Base-by-base conservation (phyloP, 30 jellyfish, hydroid and myxozoan genomes). In the Aurelia sp. region DNA sequence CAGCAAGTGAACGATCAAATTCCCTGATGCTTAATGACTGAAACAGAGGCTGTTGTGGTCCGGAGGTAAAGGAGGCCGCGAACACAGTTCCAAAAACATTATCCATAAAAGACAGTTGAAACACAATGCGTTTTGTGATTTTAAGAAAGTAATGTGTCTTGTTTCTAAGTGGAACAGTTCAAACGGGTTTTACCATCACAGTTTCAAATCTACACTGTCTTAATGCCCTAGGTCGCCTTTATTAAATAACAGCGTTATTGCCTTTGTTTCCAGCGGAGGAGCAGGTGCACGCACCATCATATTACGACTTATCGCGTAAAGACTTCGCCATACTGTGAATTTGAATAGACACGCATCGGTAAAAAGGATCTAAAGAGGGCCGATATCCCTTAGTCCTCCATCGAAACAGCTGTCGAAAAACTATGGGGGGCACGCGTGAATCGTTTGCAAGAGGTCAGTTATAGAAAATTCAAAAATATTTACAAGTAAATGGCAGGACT, bases 281-380 rank as follows among this genome's bases (percentile, higher is more conserved):
- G 93, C 93, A 84, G 93, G 93, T 84, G 93, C 74, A 18, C 13
- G 61, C 79, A 12, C 63, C 66, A 71, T 71, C 74, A 57, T 74
- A 84, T n/a, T 47, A 65, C 81, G 19, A 84, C 74, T 84, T 64
- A 84, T 60, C 86, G 64, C 75, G 27, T 30, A 55, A 73, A 59
- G 92, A 31, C 92, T 71, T 82, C 79, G 62, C 73, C 74, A 71
- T 71, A 71, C 92, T 82, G 85, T 71, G 86, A 31, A 57, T 67
- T 82, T 82, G 60, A 62, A 82, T 51, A 69, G 80, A 82, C 66
- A 70, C 60, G 92, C 92, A 74, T 63, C 71, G 80, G 73, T 33
- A 41, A 18, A 67, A n/a, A 18, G 47, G 41, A 22, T 13, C 61
- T n/a, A 18, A 82, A 71, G 79, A 31, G 22, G 41, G 73, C 85